phyloP scores from a whole-genome alignment of 2,113 vertebrate genomes.

The Clupea harengus region DNA sequence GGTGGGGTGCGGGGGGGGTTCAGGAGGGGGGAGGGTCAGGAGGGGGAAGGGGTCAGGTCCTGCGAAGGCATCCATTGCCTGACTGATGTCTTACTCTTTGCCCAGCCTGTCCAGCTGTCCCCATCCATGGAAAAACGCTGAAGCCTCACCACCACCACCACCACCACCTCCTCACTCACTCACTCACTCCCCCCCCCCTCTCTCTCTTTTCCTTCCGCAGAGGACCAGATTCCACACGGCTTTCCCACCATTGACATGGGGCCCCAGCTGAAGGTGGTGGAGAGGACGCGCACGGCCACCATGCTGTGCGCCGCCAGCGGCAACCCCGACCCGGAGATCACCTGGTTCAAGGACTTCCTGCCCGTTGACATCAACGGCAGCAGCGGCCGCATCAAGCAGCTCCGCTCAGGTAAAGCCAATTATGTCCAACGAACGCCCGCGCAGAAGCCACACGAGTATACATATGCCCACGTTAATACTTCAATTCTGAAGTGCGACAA shows the following conservation, averaged over 20 bases:
- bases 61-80: not conserved
- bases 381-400: conserved; percentile 92
- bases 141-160: not conserved
- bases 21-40: not conserved
- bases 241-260: conserved; percentile 97
- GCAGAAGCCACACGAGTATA: not conserved
- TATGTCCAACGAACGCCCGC: too few species aligned
- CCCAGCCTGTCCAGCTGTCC: not conserved
- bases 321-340: conserved; percentile 93
- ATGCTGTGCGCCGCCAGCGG: conserved; percentile 96
- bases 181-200: not conserved
- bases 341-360: conserved; percentile 98
- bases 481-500: not conserved
- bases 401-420: conserved; percentile 88
- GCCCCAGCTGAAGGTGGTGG: conserved; percentile 96
- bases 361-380: conserved; percentile 88
- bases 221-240: conserved; percentile 53
- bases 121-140: not conserved
- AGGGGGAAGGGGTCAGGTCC: not conserved
- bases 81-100: conserved; percentile 9
- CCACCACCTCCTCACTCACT: not conserved
- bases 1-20: not conserved
- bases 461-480: not conserved
- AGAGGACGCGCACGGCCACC: conserved; percentile 91
- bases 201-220: not conserved